Evolutionary conservation across 2,113 vertebrate genomes (phyloP).

Genomic region (Megaceryle torquata): DNA sequence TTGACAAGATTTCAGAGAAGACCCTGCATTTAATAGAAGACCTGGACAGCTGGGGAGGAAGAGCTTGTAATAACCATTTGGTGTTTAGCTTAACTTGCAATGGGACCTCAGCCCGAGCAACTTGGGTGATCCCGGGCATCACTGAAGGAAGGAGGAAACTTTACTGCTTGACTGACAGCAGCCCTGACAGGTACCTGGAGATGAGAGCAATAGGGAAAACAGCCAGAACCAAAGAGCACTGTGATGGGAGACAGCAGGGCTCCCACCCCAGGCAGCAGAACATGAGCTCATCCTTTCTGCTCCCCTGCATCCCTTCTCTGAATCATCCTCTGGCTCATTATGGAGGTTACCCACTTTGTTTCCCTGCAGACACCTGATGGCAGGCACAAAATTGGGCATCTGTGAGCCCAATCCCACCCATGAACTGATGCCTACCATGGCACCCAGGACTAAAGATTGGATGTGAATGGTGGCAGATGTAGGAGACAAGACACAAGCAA

Average conservation of each 20-base stretch:
- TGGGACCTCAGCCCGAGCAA: neutral
- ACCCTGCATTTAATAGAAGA: neutral
- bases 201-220: neutral
- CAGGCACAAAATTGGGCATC: neutral
- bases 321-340: neutral
- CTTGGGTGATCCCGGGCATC: neutral
- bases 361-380: neutral
- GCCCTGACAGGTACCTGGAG: neutral
- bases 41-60: conserved; percentile 52
- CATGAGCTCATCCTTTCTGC: neutral
- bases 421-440: neutral
- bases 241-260: neutral
- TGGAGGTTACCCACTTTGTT: neutral
- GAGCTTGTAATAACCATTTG: neutral
- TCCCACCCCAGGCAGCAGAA: neutral
- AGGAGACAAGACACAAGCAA: neutral
- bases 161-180: neutral
- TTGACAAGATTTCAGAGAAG: neutral
- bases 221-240: neutral
- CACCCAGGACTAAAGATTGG: neutral
- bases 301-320: neutral
- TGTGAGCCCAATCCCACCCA: neutral
- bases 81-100: neutral
- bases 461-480: neutral
- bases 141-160: neutral